phyloP scores from a whole-genome alignment of 2,888 invertebrate species.

The Pristionchus entomophagus region DNA sequence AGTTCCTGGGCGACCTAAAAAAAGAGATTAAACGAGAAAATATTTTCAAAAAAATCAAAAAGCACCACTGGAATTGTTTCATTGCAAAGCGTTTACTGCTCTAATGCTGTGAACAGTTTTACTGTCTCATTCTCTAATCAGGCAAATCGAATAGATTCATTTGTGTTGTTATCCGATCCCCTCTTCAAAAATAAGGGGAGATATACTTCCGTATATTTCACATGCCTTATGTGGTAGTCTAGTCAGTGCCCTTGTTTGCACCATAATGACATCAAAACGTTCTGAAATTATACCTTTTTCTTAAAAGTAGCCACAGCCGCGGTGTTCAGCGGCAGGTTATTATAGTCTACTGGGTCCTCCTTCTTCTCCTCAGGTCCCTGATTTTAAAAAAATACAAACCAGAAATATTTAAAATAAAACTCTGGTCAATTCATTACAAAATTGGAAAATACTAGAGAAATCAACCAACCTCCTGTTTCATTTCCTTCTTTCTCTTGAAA shows the following conservation, averaged over 20 bases:
- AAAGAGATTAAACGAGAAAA: not conserved
- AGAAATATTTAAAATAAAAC: not conserved
- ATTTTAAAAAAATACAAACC: no score
- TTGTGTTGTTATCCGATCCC: no score
- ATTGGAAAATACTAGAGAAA: not conserved
- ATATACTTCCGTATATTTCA: no score
- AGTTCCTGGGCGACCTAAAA: slow-evolving; percentile 15
- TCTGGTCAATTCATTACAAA: not conserved
- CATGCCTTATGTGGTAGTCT: no score
- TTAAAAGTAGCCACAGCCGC: slow-evolving; percentile 33
- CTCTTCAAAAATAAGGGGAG: not conserved
- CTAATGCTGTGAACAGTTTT: no score
- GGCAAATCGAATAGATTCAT: no score
- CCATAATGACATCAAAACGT: not conserved
- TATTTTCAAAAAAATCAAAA: no score
- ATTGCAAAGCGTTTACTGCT: no score
- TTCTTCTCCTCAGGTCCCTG: not conserved
- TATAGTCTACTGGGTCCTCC: not conserved
- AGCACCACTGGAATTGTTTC: no score
- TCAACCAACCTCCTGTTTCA: not conserved
- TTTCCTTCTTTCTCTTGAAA: not conserved
- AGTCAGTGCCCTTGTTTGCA: not conserved
- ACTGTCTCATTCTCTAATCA: no score
- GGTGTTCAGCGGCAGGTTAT: slow-evolving; percentile 12
- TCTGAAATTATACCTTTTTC: slow-evolving; percentile 35